phyloP scores from a whole-genome alignment of 1,140 invertebrate species.

The Diachasma alloeum region DNA sequence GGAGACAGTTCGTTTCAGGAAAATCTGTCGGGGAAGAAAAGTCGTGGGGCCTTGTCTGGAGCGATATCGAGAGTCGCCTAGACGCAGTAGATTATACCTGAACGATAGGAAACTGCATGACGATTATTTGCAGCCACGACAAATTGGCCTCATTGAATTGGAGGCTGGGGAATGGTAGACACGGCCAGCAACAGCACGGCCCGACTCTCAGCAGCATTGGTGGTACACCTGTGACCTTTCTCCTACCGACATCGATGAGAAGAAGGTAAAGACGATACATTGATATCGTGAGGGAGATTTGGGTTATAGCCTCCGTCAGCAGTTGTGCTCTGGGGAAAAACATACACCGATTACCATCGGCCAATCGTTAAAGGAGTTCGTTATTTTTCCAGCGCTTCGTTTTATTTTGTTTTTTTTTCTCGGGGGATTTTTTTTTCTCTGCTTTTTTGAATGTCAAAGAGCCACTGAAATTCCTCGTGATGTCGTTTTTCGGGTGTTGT shows the following conservation, averaged over 20 bases:
- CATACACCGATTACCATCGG: slow-evolving; percentile 27
- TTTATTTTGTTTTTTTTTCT: background rate
- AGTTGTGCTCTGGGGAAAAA: slow-evolving; percentile 51
- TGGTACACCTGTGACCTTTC: slow-evolving; percentile 49
- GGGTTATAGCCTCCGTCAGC: slow-evolving; percentile 55
- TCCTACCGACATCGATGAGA: slow-evolving; percentile 53
- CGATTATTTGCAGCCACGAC: slow-evolving; percentile 54
- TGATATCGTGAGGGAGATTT: slow-evolving; percentile 55
- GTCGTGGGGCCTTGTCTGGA: no score
- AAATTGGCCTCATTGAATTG: slow-evolving; percentile 57
- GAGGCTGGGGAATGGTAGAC: slow-evolving; percentile 56
- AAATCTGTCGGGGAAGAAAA: no score
- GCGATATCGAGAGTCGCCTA: no score
- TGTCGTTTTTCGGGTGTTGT: slow-evolving; percentile 6
- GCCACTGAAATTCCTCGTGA: background rate
- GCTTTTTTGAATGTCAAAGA: slow-evolving; percentile 21
- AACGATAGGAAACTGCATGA: slow-evolving; percentile 58
- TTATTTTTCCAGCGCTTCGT: background rate
- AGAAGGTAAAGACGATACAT: slow-evolving; percentile 60
- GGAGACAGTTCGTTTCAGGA: no score
- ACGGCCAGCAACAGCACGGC: slow-evolving; percentile 63
- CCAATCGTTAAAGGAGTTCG: background rate
- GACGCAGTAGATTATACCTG: slow-evolving; percentile 46
- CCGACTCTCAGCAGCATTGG: slow-evolving; percentile 51
- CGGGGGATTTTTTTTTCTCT: slow-evolving; percentile 2